Evolutionary conservation across 2,888 invertebrate species (phyloP), one percentile per base, ranked within the genome.

Genomic region (Lomographa bimaculata): DNA sequence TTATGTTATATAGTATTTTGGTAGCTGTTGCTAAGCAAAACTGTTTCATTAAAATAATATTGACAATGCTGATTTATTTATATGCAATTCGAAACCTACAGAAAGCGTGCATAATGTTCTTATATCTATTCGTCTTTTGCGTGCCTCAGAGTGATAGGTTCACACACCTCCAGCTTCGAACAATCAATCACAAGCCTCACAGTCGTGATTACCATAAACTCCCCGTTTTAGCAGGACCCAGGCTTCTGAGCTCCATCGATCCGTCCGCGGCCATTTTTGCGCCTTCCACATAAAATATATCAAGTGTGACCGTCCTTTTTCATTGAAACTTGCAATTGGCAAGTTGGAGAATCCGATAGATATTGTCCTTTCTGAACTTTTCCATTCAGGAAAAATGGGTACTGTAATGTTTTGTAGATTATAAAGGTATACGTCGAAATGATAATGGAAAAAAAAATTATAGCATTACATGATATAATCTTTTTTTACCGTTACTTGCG

Each of bases 151-250:
- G 42, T 43, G 42, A 43, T 43, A 21, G 23, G 36, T 28, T 43
- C 36, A 43, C 53, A 61, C 57, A 61, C 64, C 64, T 65, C 63
- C 55, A 60, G 64, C 55, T 67, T 69, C 71, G 70, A 72, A 79
- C 81, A 86, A 89, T 89, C 89, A 87, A 87, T 89, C 89, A 89
- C 82, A 67, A 57, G 68, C 69, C 76, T 79, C 72, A 64, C 71
- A 71, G 57, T 64, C 71, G 78, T 83, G 85, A 89, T 89, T 89
- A 87, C 82, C 89, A 87, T 87, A 89, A 87, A 86, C 80, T 84
- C 79, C 74, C 79, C 84, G 80, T 83, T 87, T 83, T 77, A 80
- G 71, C 75, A 74, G 73, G 69, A 79, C 80, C 81, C 82, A 54
- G 71, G 68, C 72, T 63, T 63, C 82, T 82, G 78, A 84, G 79